Evolutionary conservation across 2,888 invertebrate species (phyloP).

Genomic region (Mesorhabditis belari): DNA sequence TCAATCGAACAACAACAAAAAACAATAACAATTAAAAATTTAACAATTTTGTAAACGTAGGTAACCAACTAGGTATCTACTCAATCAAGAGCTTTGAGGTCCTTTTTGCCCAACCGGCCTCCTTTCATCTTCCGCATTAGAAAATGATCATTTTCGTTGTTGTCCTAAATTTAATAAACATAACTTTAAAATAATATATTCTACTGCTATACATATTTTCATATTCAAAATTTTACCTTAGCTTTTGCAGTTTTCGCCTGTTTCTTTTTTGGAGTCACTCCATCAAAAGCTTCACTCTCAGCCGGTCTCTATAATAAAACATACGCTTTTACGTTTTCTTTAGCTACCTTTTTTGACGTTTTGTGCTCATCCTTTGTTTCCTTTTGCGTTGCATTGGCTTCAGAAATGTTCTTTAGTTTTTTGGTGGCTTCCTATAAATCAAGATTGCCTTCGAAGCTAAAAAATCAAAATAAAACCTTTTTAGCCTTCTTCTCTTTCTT

Average conservation of each 20-base stretch:
- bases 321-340: no score
- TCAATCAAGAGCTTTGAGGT: constrained; percentile 40
- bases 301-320: no score
- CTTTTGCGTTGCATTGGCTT: no score
- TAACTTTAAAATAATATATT: no score
- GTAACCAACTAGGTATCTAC: neutral
- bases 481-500: constrained; percentile 10
- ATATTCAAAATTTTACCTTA: no score
- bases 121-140: constrained; percentile 57
- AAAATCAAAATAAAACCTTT: constrained; percentile 11
- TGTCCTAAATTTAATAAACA: no score
- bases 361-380: no score
- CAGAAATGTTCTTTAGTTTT: no score
- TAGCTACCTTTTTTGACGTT: no score
- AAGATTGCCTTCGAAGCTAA: neutral
- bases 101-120: constrained; percentile 54
- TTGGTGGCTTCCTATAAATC: no score
- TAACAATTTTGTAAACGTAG: neutral
- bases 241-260: constrained; percentile 14
- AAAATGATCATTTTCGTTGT: constrained; percentile 54
- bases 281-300: no score
- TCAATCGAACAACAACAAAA: neutral
- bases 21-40: neutral
- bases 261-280: constrained; percentile 14
- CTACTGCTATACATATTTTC: no score